Conservation (phyloP, 1,140 invertebrate species). For the Drosophila varians region DNA sequence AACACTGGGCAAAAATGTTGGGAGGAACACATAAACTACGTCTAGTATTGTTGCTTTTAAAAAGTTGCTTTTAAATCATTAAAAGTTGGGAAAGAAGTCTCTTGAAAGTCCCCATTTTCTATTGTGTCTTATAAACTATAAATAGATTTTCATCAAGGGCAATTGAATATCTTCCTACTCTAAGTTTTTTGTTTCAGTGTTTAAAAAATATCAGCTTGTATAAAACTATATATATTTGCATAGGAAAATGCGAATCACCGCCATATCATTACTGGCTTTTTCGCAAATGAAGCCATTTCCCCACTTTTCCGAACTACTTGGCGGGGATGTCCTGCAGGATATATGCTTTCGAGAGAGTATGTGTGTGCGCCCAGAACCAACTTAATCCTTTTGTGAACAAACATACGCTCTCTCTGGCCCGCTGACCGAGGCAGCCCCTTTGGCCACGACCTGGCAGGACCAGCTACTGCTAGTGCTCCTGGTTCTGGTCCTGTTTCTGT, state of each 20-base stretch:
- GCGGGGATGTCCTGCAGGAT: background rate
- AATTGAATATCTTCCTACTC: too few relatives aligned
- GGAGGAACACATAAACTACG: too few relatives aligned
- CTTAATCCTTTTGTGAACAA: slow-evolving; percentile 75
- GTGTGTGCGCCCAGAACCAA: slow-evolving; percentile 32
- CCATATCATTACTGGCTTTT: slow-evolving; percentile 47
- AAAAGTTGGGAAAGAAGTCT: too few relatives aligned
- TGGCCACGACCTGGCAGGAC: background rate
- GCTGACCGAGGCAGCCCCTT: slow-evolving; percentile 12
- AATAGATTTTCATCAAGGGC: too few relatives aligned
- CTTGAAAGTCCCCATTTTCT: too few relatives aligned
- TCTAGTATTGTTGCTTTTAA: too few relatives aligned
- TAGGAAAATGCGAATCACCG: slow-evolving; percentile 11
- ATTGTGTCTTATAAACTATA: too few relatives aligned
- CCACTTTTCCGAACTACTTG: slow-evolving; percentile 15
- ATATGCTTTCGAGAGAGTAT: background rate
- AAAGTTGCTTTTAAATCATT: too few relatives aligned
- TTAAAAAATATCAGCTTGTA: slow-evolving; percentile 22
- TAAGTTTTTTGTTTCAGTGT: slow-evolving; percentile 6
- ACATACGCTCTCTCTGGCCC: slow-evolving; percentile 58
- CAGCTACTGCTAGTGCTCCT: background rate
- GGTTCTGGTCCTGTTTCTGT: slow-evolving; percentile 10
- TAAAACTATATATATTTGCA: background rate
- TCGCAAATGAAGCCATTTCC: slow-evolving; percentile 67
- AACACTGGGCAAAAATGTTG: slow-evolving; percentile 22